phyloP scores from a whole-genome alignment of 2,888 invertebrate genomes.

The Molorchus minor region DNA sequence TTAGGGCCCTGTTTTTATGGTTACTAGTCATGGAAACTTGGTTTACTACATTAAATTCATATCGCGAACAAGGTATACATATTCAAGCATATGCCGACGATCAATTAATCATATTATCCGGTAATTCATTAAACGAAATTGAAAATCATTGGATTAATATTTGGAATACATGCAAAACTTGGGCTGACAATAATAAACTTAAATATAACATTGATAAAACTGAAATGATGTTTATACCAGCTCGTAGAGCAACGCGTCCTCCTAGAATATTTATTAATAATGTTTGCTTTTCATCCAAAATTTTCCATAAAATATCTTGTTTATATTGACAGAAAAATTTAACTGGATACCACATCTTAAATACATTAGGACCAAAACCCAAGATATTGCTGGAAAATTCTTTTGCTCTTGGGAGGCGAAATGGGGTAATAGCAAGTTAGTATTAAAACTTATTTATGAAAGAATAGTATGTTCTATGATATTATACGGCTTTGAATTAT shows the following conservation, averaged over 20 bases:
- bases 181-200: slow-evolving; percentile 29
- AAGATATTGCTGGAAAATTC: background rate
- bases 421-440: slow-evolving; percentile 13
- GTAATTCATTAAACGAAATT: slow-evolving; percentile 23
- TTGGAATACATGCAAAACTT: slow-evolving; percentile 31
- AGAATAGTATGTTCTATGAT: slow-evolving; percentile 28
- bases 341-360: slow-evolving; percentile 27
- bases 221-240: slow-evolving; percentile 28
- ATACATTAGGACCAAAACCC: background rate
- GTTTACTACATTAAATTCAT: slow-evolving; percentile 28
- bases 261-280: slow-evolving; percentile 25
- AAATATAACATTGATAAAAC: slow-evolving; percentile 39
- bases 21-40: slow-evolving; percentile 42
- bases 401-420: background rate
- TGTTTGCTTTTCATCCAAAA: background rate
- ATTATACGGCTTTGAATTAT: slow-evolving; percentile 36
- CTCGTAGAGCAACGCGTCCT: slow-evolving; percentile 7
- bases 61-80: slow-evolving; percentile 5
- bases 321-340: slow-evolving; percentile 19
- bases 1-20: slow-evolving; percentile 45
- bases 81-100: slow-evolving; percentile 33
- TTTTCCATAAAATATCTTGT: slow-evolving; percentile 28
- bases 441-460: slow-evolving; percentile 6
- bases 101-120: slow-evolving; percentile 32
- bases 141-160: slow-evolving; percentile 31